A percentile compares a stretch with the other conserved stretches of the same genome.
phyloP scores from a whole-genome alignment of 92 coral and sea anemone species.

The Muricea muricata region DNA sequence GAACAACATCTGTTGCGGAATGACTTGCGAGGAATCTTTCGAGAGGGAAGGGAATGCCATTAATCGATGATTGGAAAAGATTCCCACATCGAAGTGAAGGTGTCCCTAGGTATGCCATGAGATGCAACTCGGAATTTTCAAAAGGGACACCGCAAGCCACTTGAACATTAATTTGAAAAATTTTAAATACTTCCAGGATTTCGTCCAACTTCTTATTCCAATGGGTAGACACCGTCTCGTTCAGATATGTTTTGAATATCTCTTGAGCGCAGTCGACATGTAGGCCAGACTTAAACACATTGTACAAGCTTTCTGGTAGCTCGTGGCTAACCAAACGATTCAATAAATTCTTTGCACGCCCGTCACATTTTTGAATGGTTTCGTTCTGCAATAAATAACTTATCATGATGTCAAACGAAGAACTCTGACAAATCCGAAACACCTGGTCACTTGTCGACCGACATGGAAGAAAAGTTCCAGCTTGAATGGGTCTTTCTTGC shows the following conservation, averaged over 20 bases:
- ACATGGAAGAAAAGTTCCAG: background rate
- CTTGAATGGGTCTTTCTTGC: background rate
- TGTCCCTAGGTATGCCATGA: background rate
- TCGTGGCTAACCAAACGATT: background rate
- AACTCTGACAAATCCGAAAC: no score
- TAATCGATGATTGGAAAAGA: background rate
- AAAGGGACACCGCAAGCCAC: background rate
- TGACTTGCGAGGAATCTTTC: background rate
- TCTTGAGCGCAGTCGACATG: background rate
- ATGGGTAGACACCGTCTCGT: background rate
- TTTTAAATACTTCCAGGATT: background rate
- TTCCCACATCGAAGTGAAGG: background rate
- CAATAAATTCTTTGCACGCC: background rate
- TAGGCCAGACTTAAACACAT: background rate
- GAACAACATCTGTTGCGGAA: background rate
- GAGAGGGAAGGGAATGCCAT: background rate
- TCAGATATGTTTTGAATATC: background rate
- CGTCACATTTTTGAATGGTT: background rate
- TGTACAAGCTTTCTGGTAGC: background rate
- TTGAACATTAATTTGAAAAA: background rate
- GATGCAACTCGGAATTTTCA: background rate
- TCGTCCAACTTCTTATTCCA: background rate
- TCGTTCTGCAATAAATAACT: background rate
- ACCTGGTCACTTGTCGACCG: background rate
- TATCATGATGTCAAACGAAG: background rate